These are phyloP conservation scores for Timema podura DNA, from an alignment of 2,888 invertebrate species.

Conservation along the genomic window DNA sequence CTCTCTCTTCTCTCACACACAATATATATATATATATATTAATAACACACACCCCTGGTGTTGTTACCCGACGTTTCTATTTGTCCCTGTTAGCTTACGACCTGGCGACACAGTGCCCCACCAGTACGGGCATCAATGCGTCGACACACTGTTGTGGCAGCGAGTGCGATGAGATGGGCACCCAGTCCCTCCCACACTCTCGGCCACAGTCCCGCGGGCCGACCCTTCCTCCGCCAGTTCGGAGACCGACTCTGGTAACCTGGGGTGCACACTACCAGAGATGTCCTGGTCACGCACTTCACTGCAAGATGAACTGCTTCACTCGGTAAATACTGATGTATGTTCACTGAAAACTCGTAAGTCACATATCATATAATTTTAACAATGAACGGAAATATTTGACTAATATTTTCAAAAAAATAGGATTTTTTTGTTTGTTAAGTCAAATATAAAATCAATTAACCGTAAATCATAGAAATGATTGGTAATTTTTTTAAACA, in stretches of 20 bases:
- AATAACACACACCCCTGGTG: too few relatives aligned
- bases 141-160: constrained; percentile 64
- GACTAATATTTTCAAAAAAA: too few relatives aligned
- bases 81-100: constrained; percentile 84
- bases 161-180: constrained; percentile 32
- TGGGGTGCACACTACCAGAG: constrained; percentile 47
- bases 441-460: too few relatives aligned
- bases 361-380: too few relatives aligned
- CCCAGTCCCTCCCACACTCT: constrained; percentile 67
- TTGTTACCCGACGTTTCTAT: too few relatives aligned
- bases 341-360: too few relatives aligned
- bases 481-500: too few relatives aligned
- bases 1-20: too few relatives aligned
- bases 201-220: constrained; percentile 47
- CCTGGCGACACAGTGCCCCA: constrained; percentile 75
- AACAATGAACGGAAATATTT: too few relatives aligned
- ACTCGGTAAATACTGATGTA: constrained; percentile 57
- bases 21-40: too few relatives aligned
- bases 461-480: too few relatives aligned
- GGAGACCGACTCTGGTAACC: constrained; percentile 45
- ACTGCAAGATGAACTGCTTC: constrained; percentile 64
- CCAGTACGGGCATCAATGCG: constrained; percentile 63
- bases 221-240: constrained; percentile 28
- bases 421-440: too few relatives aligned
- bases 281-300: constrained; percentile 62